phyloP scores from a whole-genome alignment of 2,888 invertebrate genomes.

The Aphodius sticticus region DNA sequence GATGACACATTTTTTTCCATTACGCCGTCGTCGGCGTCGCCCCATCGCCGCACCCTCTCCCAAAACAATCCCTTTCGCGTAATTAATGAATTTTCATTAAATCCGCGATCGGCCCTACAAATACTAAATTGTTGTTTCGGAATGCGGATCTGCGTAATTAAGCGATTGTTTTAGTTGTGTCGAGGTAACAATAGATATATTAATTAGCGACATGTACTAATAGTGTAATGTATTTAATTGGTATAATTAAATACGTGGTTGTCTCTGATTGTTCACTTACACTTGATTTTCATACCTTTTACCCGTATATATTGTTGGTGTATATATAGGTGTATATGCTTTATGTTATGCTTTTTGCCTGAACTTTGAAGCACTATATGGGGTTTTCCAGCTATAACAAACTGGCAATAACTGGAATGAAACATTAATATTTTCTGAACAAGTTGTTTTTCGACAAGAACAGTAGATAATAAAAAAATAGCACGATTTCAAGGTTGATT shows the following conservation, averaged over 20 bases:
- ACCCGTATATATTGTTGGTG: no score
- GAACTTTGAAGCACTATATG: no score
- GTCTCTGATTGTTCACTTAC: background rate
- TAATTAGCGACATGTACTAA: background rate
- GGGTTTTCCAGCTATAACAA: no score
- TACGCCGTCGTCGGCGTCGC: background rate
- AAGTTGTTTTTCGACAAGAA: no score
- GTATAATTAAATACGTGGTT: background rate
- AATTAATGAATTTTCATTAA: constrained; percentile 4
- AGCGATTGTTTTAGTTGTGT: background rate
- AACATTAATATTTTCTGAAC: no score
- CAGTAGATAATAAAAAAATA: no score
- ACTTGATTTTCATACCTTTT: no score
- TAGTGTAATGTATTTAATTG: background rate
- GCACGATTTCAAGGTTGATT: no score
- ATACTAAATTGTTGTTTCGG: background rate
- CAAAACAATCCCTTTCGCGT: background rate
- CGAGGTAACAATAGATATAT: background rate
- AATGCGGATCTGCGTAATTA: background rate
- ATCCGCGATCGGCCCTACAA: background rate
- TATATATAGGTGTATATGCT: no score
- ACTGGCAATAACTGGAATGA: no score
- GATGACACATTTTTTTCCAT: constrained; percentile 4
- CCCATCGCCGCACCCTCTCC: background rate
- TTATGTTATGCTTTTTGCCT: no score